phyloP scores from a whole-genome alignment of 2,113 vertebrate genomes.

The Accipiter virgatus region DNA sequence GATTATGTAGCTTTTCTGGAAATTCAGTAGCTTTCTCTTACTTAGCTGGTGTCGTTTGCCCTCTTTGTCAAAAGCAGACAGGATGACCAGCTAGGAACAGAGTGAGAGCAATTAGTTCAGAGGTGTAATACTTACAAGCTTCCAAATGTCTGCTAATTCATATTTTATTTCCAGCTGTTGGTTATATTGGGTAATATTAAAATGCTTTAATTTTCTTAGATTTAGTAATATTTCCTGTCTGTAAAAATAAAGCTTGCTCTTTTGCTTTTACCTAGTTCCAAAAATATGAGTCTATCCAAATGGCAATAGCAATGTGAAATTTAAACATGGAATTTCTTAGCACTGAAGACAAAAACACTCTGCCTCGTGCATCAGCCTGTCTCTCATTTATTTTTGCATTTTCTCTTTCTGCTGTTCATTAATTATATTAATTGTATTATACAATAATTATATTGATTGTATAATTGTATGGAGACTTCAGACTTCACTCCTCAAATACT shows the following conservation, averaged over 20 bases:
- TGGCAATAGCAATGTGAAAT: not conserved
- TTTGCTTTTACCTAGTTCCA: constrained; percentile 31
- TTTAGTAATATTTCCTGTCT: constrained; percentile 51
- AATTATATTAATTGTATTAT: not conserved
- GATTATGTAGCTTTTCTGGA: not conserved
- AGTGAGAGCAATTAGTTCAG: not conserved
- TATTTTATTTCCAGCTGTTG: constrained; percentile 49
- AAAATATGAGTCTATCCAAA: constrained; percentile 23
- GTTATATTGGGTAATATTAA: constrained; percentile 36
- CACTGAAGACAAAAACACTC: not conserved
- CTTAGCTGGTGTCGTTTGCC: not conserved
- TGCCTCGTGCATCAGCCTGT: not conserved
- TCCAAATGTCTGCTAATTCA: constrained; percentile 11
- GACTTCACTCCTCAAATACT: not conserved
- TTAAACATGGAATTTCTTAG: constrained; percentile 5
- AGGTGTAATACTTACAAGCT: not conserved
- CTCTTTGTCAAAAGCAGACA: not conserved
- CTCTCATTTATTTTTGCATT: not conserved
- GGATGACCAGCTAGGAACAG: not conserved
- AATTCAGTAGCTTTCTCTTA: not conserved
- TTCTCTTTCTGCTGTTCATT: constrained; percentile 21
- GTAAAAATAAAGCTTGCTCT: constrained; percentile 17
- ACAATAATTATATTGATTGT: not conserved
- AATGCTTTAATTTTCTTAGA: constrained; percentile 23
- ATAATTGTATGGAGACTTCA: not conserved